Base-by-base conservation (phyloP, 2,797 vertebrate genomes). In the Garrulus glandarius region DNA sequence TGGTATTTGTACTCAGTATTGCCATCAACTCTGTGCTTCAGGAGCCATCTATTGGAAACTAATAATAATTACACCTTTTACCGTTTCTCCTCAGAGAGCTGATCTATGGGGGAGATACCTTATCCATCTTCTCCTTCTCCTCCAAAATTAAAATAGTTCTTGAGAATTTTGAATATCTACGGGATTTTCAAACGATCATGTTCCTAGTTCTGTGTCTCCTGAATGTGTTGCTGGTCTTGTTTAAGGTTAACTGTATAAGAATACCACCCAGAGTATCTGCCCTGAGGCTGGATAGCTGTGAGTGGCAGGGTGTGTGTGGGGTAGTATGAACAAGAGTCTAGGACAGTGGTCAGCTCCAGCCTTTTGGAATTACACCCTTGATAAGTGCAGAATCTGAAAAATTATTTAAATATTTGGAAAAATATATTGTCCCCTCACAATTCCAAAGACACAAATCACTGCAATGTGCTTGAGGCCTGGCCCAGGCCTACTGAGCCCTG, bases 11-110 rank as follows among this genome's bases (percentile, higher is more conserved):
- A 65, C 11, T 72, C 52, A 60, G 67, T 7, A 36, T 29, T 78
- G 39, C 46, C 34, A 72, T 47, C 52, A 84, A 53, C 27, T 65
- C 39, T 27, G 59, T 84, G 47, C 67, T 77, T 78, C 59, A 72
- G 67, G 87, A 60, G 87, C 87, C 87, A 90, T 84, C 87, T 90
- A 72, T 90, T 17, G 74, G 87, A 74, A 84, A n/a, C 67, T 78
- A 47, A n/a, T 84, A 78, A 72, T 84, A 90, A 90, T 67, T 84
- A 72, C 87, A 84, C 16, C 27, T 84, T 59, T 60, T 84, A 60
- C 39, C 22, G 71, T 59, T 90, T 32, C 46, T 59, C 59, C 26
- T 71, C 59, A 29, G 59, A 78, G 74, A 47, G 22, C 32, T 34
- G 17, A 37, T 55, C 32, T 72, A 8, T 0, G 0, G 23, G 23